Percentiles rank a stretch among this genome's conserved stretches.
phyloP scores from a whole-genome alignment of 2,113 vertebrate genomes.

The Columbina picui region DNA sequence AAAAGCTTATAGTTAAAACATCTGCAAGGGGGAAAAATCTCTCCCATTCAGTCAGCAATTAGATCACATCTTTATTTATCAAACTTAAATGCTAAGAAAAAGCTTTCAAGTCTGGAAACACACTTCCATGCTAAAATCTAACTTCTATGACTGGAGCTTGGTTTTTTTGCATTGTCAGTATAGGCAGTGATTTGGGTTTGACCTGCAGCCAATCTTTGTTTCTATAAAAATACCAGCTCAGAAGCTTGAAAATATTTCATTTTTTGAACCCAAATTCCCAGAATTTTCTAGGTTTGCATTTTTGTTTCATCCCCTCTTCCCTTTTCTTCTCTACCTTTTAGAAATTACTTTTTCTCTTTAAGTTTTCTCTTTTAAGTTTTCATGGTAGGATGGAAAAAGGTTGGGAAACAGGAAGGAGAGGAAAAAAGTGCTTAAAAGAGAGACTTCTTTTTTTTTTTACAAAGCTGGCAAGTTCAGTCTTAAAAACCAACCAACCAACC shows the following conservation, averaged over 20 bases:
- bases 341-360: neutral
- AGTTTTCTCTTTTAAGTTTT: neutral
- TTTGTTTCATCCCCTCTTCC: neutral
- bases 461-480: neutral
- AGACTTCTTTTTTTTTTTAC: neutral
- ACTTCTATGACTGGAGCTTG: neutral
- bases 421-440: neutral
- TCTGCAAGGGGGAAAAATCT: neutral
- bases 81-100: neutral
- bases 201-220: neutral
- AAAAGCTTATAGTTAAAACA: neutral
- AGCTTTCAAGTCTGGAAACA: neutral
- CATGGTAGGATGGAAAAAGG: neutral
- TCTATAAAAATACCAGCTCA: neutral
- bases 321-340: neutral
- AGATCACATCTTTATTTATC: neutral
- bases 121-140: neutral
- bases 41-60: neutral
- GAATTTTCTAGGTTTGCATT: neutral
- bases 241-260: neutral
- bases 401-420: neutral
- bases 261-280: neutral
- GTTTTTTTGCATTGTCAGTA: neutral
- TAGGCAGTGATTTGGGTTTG: neutral
- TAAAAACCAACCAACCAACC: neutral